These are phyloP conservation scores for Odontomachus brunneus DNA, from an alignment of 1,140 invertebrate species.

Conservation along the genomic window DNA sequence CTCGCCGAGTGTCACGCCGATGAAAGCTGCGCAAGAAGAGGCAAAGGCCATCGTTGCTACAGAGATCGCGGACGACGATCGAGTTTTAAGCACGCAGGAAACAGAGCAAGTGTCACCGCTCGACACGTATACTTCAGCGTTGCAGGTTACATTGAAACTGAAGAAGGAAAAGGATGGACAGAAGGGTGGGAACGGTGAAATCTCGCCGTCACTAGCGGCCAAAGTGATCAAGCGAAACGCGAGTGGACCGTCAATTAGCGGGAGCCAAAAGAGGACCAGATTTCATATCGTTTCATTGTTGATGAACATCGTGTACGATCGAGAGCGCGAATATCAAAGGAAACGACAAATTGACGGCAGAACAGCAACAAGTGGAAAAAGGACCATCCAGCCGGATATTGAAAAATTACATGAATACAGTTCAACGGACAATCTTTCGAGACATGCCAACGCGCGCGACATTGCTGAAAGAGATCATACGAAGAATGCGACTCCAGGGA, in stretches of 20 bases:
- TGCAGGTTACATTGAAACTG: neutral
- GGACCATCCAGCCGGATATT: constrained; percentile 6
- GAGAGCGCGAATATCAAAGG: neutral
- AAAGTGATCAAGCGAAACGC: neutral
- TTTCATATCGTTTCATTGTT: constrained; percentile 53
- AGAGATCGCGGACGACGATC: constrained; percentile 1
- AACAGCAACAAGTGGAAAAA: neutral
- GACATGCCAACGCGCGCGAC: neutral
- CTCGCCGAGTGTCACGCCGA: neutral
- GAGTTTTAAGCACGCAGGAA: constrained; percentile 15
- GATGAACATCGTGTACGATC: constrained; percentile 27
- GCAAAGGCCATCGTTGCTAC: neutral
- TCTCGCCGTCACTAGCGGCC: neutral
- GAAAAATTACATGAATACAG: constrained; percentile 34
- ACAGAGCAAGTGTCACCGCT: neutral
- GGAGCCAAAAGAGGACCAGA: neutral
- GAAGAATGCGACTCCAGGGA: neutral
- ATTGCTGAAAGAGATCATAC: constrained; percentile 14
- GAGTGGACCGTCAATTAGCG: neutral
- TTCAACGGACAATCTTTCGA: neutral
- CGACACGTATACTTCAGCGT: neutral
- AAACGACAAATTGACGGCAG: neutral
- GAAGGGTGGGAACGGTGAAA: neutral
- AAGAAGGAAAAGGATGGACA: neutral
- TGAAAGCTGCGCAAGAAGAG: neutral